These are phyloP conservation scores for Lasioglossum morio DNA, from an alignment of 2,888 invertebrate species.

Conservation along the genomic window DNA sequence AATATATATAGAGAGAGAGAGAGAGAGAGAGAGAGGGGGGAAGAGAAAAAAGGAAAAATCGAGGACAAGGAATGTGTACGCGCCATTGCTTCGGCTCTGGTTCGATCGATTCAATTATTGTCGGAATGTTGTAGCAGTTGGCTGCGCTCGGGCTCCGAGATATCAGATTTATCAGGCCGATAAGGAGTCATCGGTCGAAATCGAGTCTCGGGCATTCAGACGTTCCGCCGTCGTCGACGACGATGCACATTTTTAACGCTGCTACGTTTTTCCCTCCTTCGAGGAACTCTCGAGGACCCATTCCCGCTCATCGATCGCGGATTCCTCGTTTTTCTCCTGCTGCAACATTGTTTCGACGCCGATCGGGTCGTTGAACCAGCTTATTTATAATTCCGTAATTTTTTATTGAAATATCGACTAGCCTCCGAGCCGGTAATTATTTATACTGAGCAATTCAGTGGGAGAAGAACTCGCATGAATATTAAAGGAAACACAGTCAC, in stretches of 20 bases:
- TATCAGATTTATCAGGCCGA: slow-evolving; percentile 46
- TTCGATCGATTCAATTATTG: slow-evolving; percentile 52
- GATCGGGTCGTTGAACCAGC: background rate
- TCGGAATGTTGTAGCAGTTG: slow-evolving; percentile 36
- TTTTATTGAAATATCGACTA: background rate
- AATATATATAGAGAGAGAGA: background rate
- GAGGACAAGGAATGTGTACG: background rate
- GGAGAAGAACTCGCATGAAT: background rate
- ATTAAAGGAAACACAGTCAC: background rate
- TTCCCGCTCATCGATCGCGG: slow-evolving; percentile 17
- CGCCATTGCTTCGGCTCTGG: slow-evolving; percentile 39
- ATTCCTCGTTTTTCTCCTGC: background rate
- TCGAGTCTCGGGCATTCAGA: slow-evolving; percentile 33
- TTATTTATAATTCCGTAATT: background rate
- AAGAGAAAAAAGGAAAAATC: background rate
- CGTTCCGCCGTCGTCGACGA: slow-evolving; percentile 18
- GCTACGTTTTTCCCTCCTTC: background rate
- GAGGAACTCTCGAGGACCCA: background rate
- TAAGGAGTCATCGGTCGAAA: slow-evolving; percentile 38
- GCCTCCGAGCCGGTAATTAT: background rate
- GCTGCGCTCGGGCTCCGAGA: slow-evolving; percentile 33
- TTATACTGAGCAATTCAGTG: background rate
- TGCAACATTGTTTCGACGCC: background rate
- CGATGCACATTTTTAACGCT: slow-evolving; percentile 48
- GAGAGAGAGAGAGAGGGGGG: background rate